Base-by-base conservation (phyloP, 2,888 invertebrate genomes). In the Autographa pulchrina region DNA sequence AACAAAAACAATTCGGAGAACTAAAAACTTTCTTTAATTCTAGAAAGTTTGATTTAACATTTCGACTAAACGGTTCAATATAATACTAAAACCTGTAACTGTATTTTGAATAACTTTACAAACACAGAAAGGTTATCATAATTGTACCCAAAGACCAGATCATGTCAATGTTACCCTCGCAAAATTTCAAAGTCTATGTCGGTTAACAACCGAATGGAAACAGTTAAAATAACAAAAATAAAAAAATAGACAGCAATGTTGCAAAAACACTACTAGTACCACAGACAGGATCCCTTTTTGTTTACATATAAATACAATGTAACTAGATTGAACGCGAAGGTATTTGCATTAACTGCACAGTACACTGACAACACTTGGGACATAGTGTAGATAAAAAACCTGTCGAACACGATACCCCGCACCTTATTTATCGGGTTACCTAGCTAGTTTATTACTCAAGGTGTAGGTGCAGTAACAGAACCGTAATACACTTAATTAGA, bases 281-380 rank as follows among this genome's bases (percentile, higher is more conserved):
- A 48, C 48, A n/a, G 48, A 48, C 48, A 48, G 48, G n/a, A 48
- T 16, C 48, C 48, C 48, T 48, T 48, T n/a, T 48, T 48, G 48
- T 48, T 48, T 48, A n/a, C 48, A 48, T 48, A 43, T 43, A 43
- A 48, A 48, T 48, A 48, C n/a, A 48, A 48, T n/a, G 48, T 48
- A 48, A 48, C 6, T 48, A n/a, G 48, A 48, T 6, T 48, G 48
- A n/a, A 48, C 48, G 48, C n/a, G 48, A 48, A 16, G n/a, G 48
- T 48, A 48, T 48, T 48, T 48, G 48, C 48, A 48, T 48, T 48
- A 48, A 48, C n/a, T 48, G n/a, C 48, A 48, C 48, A 48, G n/a
- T n/a, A n/a, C 48, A n/a, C 48, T 48, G 48, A 48, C 48, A 48
- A 16, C 48, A n/a, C 48, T 48, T 48, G 48, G 48, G 48, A 48